phyloP scores from a whole-genome alignment of 1,140 invertebrate genomes.

The Acyrthosiphon pisum region DNA sequence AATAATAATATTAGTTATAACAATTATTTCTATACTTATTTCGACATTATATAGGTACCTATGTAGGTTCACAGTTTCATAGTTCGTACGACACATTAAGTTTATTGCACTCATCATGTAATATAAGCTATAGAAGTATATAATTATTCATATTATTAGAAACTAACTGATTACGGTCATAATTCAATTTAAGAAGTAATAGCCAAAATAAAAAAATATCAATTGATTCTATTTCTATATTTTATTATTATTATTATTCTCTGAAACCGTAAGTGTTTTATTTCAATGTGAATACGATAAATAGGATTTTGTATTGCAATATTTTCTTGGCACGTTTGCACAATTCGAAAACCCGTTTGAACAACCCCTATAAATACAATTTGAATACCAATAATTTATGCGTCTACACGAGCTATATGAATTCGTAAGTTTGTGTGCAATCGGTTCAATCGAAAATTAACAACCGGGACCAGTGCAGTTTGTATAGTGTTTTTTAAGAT shows the following conservation, averaged over 20 bases:
- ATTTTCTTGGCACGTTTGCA: conserved; percentile 31
- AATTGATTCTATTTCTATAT: background rate
- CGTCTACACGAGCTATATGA: background rate
- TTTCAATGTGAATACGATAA: background rate
- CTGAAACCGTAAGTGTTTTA: background rate
- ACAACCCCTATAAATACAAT: background rate
- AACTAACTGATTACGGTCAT: background rate
- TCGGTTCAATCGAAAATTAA: background rate
- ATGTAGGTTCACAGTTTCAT: too few relatives aligned
- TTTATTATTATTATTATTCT: background rate
- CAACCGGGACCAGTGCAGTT: background rate
- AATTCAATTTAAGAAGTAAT: background rate
- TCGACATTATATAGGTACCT: too few relatives aligned
- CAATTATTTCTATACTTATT: too few relatives aligned
- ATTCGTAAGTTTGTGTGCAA: background rate
- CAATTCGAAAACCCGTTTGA: background rate
- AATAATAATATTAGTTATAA: too few relatives aligned
- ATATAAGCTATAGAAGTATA: background rate
- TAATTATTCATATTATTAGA: background rate
- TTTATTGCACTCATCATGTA: background rate
- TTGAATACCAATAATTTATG: conserved; percentile 43
- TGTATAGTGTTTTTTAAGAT: background rate
- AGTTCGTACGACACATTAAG: too few relatives aligned
- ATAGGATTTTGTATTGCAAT: background rate
- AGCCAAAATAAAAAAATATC: background rate